A percentile compares a stretch with the other conserved stretches of the same genome.
Evolutionary conservation across 2,888 invertebrate species (phyloP).

Genomic region (Rambutsinella grinnellia): DNA sequence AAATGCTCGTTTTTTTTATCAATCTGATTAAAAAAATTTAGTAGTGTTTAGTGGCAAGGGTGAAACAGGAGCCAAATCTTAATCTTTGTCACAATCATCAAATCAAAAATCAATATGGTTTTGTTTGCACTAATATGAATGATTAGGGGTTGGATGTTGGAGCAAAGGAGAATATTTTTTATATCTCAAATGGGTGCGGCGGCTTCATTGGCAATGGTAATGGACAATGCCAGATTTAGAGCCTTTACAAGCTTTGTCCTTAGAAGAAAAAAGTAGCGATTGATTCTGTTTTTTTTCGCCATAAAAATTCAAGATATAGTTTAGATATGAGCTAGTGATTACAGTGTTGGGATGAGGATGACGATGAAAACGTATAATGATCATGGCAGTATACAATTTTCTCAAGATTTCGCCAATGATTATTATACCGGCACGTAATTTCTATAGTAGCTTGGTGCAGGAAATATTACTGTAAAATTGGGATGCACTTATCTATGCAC

Average conservation of each 20-base stretch:
- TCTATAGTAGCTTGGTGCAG: background rate
- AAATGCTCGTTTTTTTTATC: no score
- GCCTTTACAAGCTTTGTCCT: background rate
- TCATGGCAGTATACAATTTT: constrained; percentile 37
- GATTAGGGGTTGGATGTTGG: no score
- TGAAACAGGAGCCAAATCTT: no score
- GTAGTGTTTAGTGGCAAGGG: no score
- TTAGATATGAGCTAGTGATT: constrained; percentile 1
- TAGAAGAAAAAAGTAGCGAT: background rate
- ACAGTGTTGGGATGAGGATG: background rate
- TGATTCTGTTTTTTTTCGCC: background rate
- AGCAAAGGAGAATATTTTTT: no score
- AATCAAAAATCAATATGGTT: no score
- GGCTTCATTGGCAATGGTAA: constrained; percentile 6
- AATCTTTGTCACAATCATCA: no score
- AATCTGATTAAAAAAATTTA: no score
- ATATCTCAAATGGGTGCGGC: no score
- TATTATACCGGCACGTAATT: background rate
- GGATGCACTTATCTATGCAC: background rate
- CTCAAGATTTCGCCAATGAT: background rate
- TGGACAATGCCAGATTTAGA: background rate
- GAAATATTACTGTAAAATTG: background rate
- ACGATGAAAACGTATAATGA: constrained; percentile 33
- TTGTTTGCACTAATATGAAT: no score
- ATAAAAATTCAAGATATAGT: no score